Evolutionary conservation across 2,113 vertebrate species (phyloP), one percentile per base, ranked within the genome.

Genomic region (Phainopepla nitens): DNA sequence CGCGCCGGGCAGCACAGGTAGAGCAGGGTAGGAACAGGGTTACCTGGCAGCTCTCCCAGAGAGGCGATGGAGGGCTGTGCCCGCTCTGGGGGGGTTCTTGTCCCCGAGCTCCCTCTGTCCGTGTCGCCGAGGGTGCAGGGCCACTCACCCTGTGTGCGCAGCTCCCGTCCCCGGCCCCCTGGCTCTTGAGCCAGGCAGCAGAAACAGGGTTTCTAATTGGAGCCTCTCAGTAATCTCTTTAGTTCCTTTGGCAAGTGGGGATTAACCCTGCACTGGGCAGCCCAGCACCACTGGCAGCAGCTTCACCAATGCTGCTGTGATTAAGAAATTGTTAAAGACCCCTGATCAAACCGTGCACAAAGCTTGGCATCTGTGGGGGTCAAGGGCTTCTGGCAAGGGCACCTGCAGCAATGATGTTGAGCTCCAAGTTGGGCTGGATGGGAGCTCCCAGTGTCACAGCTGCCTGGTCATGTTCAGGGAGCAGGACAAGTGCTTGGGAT

Each of bases 131-230:
- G 36, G 62, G 17, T 2, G 3, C n/a, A 0, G 62, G 15, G 33
- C 7, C 2, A 0, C 2, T 2, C 51, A 1, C 39, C 29, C 68
- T 0, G 16, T 0, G 13, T 4, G 15, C 2, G 49, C 1, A 2
- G 22, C 33, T 73, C 60, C 36, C 24, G 35, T 10, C 22, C 56
- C 9, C 6, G 3, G 62, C 7, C 3, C 54, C 1, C 13, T 9
- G 39, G 10, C 54, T 58, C 21, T 5, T 0, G 22, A 15, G 28
- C 10, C 20, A 1, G 57, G 47, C 79, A 9, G 56, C 33, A 9
- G 1, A 1, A 36, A 1, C 19, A 4, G 56, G 22, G 9, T 4
- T 69, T 56, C 41, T 33, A 36, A 9, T 3, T 2, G 8, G 51
- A 85, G 60, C 6, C 3, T 44, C 57, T 66, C 5, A 2, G 33